Evolutionary conservation across 2,797 vertebrate species (phyloP).

Genomic region (Eulemur coronatus): DNA sequence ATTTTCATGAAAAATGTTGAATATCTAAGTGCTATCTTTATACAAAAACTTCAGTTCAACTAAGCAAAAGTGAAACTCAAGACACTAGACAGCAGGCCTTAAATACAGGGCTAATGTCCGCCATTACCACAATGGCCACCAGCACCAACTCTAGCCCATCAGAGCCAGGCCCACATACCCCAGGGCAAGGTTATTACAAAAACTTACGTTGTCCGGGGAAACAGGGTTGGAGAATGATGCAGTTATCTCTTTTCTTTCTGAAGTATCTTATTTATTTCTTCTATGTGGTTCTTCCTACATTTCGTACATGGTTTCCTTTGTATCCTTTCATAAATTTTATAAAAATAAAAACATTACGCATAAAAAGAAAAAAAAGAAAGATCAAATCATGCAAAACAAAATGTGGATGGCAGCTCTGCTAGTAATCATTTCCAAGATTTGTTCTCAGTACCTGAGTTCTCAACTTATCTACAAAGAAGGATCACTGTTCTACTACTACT

Average conservation of each 20-base stretch:
- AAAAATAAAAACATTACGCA: not conserved
- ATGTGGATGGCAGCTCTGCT: not conserved
- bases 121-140: not conserved
- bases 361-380: too few species aligned
- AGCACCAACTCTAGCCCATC: fast-evolving
- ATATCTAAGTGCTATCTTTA: not conserved
- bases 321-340: too few species aligned
- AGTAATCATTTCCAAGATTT: not conserved
- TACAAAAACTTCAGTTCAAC: not conserved
- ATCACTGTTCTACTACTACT: not conserved
- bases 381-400: not conserved
- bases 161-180: not conserved
- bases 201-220: not conserved
- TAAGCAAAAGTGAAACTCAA: not conserved
- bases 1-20: not conserved
- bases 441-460: not conserved
- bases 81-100: not conserved
- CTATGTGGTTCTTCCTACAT: not conserved
- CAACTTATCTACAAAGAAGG: not conserved
- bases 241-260: not conserved
- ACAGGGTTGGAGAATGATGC: not conserved
- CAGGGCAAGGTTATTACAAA: not conserved
- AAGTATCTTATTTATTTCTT: not conserved
- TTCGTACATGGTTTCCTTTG: not conserved
- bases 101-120: not conserved